Percentiles rank a stretch among this genome's conserved stretches.
Conservation (phyloP, 1,140 invertebrate genomes). For the Aphaenogaster rudis region DNA sequence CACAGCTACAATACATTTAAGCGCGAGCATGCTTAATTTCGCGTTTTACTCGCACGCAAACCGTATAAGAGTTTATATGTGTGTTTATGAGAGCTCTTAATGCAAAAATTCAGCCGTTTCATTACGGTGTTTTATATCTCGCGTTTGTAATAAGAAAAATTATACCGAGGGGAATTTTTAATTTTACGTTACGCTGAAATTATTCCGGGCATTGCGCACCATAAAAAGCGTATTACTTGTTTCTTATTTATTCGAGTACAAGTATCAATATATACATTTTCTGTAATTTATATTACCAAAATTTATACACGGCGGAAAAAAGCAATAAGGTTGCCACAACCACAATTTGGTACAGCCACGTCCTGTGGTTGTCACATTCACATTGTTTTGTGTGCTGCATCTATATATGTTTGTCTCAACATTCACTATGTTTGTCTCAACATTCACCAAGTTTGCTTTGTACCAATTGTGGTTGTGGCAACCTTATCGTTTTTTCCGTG, state of each 20-base stretch:
- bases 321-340: no score
- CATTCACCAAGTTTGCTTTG: no score
- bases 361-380: no score
- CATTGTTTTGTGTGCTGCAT: no score
- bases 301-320: not conserved
- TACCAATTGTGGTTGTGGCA: no score
- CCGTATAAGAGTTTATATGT: not conserved
- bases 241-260: not conserved
- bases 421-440: no score
- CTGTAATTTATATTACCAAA: not conserved
- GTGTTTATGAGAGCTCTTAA: conserved; percentile 36
- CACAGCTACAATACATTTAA: not conserved
- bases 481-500: no score
- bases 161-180: not conserved
- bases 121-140: conserved; percentile 33
- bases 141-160: not conserved
- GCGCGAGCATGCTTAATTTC: not conserved
- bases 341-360: no score
- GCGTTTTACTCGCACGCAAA: not conserved
- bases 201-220: not conserved
- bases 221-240: not conserved
- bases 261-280: not conserved
- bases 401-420: no score
- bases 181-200: not conserved
- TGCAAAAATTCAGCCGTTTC: conserved; percentile 38